Evolutionary conservation across 2,113 vertebrate genomes (phyloP).

Genomic region (Perca flavescens): DNA sequence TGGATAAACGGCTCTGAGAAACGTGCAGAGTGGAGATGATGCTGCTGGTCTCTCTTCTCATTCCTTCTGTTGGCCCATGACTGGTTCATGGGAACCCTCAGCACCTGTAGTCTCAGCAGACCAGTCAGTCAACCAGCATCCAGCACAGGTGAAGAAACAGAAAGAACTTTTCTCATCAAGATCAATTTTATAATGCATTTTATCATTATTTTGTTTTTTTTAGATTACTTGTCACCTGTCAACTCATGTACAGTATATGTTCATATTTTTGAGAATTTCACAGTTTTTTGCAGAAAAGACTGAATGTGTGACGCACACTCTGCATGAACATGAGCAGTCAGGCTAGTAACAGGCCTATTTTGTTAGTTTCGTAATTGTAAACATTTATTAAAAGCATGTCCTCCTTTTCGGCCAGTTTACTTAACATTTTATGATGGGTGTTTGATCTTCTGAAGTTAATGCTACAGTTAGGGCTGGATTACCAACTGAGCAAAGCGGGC

Average conservation of each 20-base stretch:
- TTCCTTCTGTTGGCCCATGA: conserved; percentile 41
- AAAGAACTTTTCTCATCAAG: neutral
- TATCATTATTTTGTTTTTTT: neutral
- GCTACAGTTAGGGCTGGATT: conserved; percentile 1
- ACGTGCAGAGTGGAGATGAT: conserved; percentile 56
- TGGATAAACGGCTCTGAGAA: conserved; percentile 47
- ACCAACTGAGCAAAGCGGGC: neutral
- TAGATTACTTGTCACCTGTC: conserved; percentile 32
- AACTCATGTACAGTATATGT: neutral
- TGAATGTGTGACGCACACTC: neutral
- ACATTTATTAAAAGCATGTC: neutral
- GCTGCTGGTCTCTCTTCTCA: conserved; percentile 48
- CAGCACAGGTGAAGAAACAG: neutral
- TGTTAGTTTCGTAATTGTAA: conserved; percentile 3
- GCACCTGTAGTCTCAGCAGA: neutral
- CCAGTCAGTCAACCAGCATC: neutral
- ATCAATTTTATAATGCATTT: conserved; percentile 29
- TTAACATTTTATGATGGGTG: neutral
- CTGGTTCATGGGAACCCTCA: conserved; percentile 67
- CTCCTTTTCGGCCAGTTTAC: neutral
- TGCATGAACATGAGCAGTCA: neutral
- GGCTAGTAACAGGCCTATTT: neutral
- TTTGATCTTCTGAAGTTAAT: neutral
- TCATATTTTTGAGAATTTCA: conserved; percentile 24
- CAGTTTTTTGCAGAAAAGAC: neutral